Percentiles rank a stretch among this genome's conserved stretches.
Evolutionary conservation across 2,113 vertebrate species (phyloP).

Genomic region (Hepsetus odoe): DNA sequence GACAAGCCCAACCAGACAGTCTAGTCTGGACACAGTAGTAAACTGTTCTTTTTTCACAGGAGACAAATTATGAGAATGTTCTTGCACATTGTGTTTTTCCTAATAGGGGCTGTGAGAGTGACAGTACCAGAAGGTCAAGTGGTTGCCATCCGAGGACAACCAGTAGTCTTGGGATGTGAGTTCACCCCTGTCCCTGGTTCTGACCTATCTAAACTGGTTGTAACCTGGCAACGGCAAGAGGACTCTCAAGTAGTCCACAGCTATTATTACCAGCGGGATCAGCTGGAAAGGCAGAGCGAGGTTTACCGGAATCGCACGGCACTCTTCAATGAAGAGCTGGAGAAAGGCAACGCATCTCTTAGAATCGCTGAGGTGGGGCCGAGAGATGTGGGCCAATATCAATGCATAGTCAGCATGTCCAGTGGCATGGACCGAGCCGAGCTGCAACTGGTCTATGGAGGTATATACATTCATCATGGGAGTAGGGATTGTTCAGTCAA

Average conservation of each 20-base stretch:
- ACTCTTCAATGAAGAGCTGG: slow-evolving; percentile 9
- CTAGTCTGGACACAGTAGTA: no score
- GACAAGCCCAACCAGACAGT: no score
- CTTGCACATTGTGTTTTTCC: not conserved
- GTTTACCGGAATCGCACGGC: slow-evolving; percentile 39
- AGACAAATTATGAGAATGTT: not conserved
- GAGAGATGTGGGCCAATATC: slow-evolving; percentile 40
- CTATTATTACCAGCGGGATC: slow-evolving; percentile 46
- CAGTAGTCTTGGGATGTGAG: slow-evolving; percentile 37
- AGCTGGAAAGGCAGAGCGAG: slow-evolving; percentile 30
- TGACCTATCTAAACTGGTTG: slow-evolving; percentile 10
- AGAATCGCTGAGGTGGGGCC: slow-evolving; percentile 15
- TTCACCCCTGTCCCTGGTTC: slow-evolving; percentile 19
- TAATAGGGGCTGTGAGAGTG: slow-evolving; percentile 27
- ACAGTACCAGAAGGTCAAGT: slow-evolving; percentile 5
- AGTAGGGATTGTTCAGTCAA: no score
- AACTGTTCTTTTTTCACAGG: no score
- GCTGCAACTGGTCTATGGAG: slow-evolving; percentile 50
- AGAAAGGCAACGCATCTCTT: slow-evolving; percentile 53
- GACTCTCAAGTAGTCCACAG: slow-evolving; percentile 47
- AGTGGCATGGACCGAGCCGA: slow-evolving; percentile 25
- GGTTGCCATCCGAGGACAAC: slow-evolving; percentile 10
- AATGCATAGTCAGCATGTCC: slow-evolving; percentile 46
- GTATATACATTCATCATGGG: slow-evolving; percentile 20
- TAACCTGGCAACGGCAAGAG: slow-evolving; percentile 56